phyloP scores from a whole-genome alignment of 2,113 vertebrate species.

The Dinomys branickii region DNA sequence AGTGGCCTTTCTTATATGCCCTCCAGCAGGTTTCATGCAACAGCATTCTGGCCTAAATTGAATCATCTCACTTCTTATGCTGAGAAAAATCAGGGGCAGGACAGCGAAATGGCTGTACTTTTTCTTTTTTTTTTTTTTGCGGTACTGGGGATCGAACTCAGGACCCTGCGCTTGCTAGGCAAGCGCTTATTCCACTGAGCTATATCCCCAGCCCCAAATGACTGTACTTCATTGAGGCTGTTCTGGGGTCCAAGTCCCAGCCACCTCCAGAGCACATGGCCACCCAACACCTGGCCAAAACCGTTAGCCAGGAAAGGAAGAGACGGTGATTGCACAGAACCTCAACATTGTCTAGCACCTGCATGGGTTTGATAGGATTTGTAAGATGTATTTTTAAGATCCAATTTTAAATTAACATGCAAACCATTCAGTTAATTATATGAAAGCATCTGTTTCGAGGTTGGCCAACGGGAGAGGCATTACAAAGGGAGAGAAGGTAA shows the following conservation, averaged over 20 bases:
- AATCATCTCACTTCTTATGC: background rate
- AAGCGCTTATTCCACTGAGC: no score
- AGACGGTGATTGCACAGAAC: background rate
- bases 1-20: background rate
- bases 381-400: conserved; percentile 8
- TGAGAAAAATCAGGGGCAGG: background rate
- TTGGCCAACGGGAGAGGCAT: background rate
- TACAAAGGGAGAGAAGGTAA: background rate
- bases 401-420: conserved; percentile 1
- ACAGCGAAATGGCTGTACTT: background rate
- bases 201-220: no score
- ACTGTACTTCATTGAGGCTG: background rate
- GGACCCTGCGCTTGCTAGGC: no score
- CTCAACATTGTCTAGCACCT: background rate
- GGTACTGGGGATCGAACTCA: no score
- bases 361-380: background rate
- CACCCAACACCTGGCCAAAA: background rate
- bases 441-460: conserved; percentile 42
- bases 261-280: background rate
- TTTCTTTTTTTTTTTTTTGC: no score
- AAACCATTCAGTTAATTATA: background rate
- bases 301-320: background rate
- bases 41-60: background rate
- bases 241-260: background rate
- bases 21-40: background rate